Evolutionary conservation across 92 coral and sea anemone species (phyloP), one percentile per base, ranked within the genome.

Genomic region (Umimayanthus kanabou): DNA sequence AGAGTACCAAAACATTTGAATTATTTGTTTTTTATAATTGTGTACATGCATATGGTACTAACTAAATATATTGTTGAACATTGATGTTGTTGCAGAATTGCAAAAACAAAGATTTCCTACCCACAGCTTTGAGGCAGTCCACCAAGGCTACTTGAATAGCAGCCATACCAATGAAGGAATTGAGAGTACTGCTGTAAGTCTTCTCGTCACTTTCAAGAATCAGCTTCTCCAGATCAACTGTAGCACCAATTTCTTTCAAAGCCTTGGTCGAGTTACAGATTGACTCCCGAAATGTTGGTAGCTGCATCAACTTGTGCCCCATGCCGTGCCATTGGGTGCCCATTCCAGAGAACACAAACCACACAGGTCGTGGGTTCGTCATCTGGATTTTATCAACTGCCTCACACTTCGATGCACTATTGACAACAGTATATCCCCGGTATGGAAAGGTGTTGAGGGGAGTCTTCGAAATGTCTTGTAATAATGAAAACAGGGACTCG

Each of bases 331-430:
- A 94, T 72, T 94, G 97, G 9, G 95, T 94, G 16, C 97, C 97
- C 97, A 94, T 94, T 28, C 97, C 97, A 23, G 97, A 94, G 88
- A 93, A 92, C 39, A 94, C 93, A 78, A 88, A 94, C 97, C 97
- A 94, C 3, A 92, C 47, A 26, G 97, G 92, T 49, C 95, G 94
- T 4, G 72, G 79, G 40, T 76, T 88, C 2, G 86, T 45, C 79
- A 83, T 71, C 84, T 92, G 93, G 2, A 92, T 79, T 80, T 91
- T 90, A 10, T 72, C 49, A 30, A 92, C 89, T 53, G 90, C 97
- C 72, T 90, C 90, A 23, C 88, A 87, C 29, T 77, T 77, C 57
- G 71, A 72, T 15, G 85, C 91, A 90, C 94, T 76, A 16, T 92
- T 91, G 26, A 92, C 87, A 30, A 94, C 86, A 6, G 94, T 79